These are phyloP conservation scores for Phalera bucephala DNA, from an alignment of 2,888 invertebrate species.

Conservation along the genomic window DNA sequence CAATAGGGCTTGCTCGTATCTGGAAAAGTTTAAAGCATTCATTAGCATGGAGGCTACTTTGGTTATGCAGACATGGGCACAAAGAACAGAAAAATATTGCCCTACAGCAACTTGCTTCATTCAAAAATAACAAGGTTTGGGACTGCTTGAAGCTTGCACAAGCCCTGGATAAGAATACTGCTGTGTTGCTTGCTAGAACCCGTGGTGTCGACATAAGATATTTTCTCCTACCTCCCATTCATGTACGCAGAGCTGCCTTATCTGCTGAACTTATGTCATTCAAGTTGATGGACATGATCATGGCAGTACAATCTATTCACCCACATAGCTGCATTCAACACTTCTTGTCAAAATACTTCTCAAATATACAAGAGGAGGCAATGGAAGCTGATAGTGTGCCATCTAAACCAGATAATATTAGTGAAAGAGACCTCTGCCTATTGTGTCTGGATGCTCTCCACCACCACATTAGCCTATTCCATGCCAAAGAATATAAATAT, in stretches of 20 bases:
- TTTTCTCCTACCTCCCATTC: constrained; percentile 87
- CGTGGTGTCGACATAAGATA: constrained; percentile 87
- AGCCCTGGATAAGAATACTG: constrained; percentile 89
- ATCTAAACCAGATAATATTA: constrained; percentile 65
- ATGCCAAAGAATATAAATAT: constrained; percentile 45
- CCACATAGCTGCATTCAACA: constrained; percentile 66
- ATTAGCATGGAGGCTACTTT: constrained; percentile 85
- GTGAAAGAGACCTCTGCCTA: constrained; percentile 65
- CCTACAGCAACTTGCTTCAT: constrained; percentile 84
- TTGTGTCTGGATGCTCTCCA: constrained; percentile 68
- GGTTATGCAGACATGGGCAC: constrained; percentile 86
- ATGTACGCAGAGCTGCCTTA: constrained; percentile 63
- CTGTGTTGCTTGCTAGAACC: constrained; percentile 90
- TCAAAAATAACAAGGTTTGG: constrained; percentile 86
- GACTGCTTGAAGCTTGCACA: constrained; percentile 90
- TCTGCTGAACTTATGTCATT: constrained; percentile 65
- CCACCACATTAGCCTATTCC: constrained; percentile 64
- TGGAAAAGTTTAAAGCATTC: constrained; percentile 86
- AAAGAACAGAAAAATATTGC: constrained; percentile 85
- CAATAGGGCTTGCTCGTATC: constrained; percentile 59
- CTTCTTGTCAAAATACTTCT: constrained; percentile 68
- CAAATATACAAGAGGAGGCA: constrained; percentile 65
- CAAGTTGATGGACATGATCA: constrained; percentile 58
- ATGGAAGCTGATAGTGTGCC: constrained; percentile 65
- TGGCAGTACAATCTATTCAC: constrained; percentile 46